Percentiles rank a stretch among this genome's conserved stretches.
Conservation (phyloP, 2,113 vertebrate genomes). For the Stegastes partitus region DNA sequence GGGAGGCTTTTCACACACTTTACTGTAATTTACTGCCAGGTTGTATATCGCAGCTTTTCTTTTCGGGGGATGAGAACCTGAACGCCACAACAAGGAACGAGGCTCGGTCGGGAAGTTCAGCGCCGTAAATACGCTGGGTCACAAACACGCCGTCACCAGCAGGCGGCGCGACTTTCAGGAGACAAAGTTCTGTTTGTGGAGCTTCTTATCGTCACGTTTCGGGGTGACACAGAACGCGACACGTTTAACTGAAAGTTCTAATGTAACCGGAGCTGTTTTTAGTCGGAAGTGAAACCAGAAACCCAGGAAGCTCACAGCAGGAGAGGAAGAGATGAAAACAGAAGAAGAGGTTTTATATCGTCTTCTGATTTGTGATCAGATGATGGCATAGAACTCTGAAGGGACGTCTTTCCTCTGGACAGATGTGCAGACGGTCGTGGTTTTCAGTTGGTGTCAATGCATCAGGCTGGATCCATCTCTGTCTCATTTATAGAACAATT, state of each 20-base stretch:
- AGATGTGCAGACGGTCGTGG: not conserved
- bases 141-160: slow-evolving; percentile 21
- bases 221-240: no score
- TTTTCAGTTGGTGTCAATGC: not conserved
- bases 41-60: not conserved
- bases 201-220: not conserved
- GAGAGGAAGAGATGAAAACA: slow-evolving; percentile 2
- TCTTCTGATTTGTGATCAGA: not conserved
- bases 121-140: not conserved
- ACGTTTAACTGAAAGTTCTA: no score
- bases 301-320: slow-evolving; percentile 27
- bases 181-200: slow-evolving; percentile 14
- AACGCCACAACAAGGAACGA: not conserved
- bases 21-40: slow-evolving; percentile 12
- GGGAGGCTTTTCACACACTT: slow-evolving; percentile 11
- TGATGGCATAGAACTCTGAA: no score
- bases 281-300: slow-evolving; percentile 9
- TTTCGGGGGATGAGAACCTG: not conserved
- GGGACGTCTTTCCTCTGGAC: slow-evolving; percentile 3
- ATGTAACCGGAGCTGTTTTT: not conserved
- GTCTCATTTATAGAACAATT: no score
- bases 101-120: no score
- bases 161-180: no score
- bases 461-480: no score
- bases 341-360: not conserved